Base-by-base conservation (phyloP, 2,888 invertebrate species). In the Drosophila merina region DNA sequence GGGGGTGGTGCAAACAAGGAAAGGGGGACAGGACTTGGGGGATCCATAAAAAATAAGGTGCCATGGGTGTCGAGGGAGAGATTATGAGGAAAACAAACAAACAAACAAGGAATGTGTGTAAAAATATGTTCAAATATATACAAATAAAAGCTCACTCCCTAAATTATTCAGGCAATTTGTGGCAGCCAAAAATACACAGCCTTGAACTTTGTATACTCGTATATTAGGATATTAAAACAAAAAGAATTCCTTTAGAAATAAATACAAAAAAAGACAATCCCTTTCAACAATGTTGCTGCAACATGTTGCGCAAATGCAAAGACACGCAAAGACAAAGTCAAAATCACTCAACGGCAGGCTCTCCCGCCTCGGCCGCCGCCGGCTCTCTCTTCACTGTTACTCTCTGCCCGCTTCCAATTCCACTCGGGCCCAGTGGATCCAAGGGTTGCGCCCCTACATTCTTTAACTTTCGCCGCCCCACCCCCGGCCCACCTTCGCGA, bases 211-310 rank as follows among this genome's bases (percentile, higher is more conserved):
- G 20, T 20, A 20, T 20, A 14, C 14, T 14, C 14, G 14, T 14
- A 20, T 20, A 20, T 20, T 1, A 20, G 20, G 20, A 20, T 20
- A 2, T 20, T 20, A 4, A 28, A 28, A 28, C 6, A 28, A 28
- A 28, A 28, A 5, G 28, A 28, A 28, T 28, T 6, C 28, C 33
- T 9, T 4, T 28, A 20, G 28, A 28, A 28, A 28, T 28, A 28
- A 28, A 28, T 8, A 8, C 8, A 33, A 33, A 8, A 9, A 33
- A 33, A 33, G 3, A 8, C 3, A 8, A 12, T n/a, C 12, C 6
- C 1, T 3, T 7, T 8, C 40, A 52, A 33, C 56, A 56, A 56
- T 56, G 56, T 56, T 56, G 56, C 56, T 26, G 45, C 56, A 56
- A 56, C 56, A 56, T 56, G 44, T 47, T 33, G 33, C 25, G 3